A percentile compares a stretch with the other conserved stretches of the same genome.
These are phyloP conservation scores for Scaptomyza graminum DNA, from an alignment of 1,140 invertebrate genomes.

Conservation along the genomic window DNA sequence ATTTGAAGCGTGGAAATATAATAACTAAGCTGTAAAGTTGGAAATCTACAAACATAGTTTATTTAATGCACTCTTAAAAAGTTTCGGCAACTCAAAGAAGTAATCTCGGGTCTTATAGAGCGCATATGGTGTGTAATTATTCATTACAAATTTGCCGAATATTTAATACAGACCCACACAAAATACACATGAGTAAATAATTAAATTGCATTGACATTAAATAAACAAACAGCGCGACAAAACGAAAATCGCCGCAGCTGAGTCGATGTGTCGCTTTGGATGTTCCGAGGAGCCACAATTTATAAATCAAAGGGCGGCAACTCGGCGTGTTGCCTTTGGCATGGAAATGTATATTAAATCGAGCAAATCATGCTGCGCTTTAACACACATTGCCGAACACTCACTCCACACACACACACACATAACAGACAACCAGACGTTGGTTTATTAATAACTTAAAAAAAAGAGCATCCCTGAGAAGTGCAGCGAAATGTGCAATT, in stretches of 20 bases:
- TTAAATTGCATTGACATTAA: slow-evolving; percentile 71
- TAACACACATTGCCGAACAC: slow-evolving; percentile 64
- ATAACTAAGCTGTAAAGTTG: slow-evolving; percentile 63
- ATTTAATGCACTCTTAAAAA: neutral
- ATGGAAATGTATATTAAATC: slow-evolving; percentile 80
- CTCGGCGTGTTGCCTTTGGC: slow-evolving; percentile 78
- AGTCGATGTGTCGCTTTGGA: slow-evolving; percentile 36
- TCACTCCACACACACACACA: slow-evolving; percentile 14
- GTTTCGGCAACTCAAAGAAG: slow-evolving; percentile 9
- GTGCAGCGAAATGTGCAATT: slow-evolving; percentile 69
- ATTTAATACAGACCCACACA: slow-evolving; percentile 12
- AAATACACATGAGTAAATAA: neutral
- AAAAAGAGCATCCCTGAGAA: slow-evolving; percentile 33
- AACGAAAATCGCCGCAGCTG: slow-evolving; percentile 26
- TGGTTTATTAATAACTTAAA: slow-evolving; percentile 70
- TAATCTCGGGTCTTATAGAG: neutral
- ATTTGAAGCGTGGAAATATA: slow-evolving; percentile 79
- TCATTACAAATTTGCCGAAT: slow-evolving; percentile 32
- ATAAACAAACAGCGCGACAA: slow-evolving; percentile 56
- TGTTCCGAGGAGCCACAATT: slow-evolving; percentile 48
- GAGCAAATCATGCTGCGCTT: slow-evolving; percentile 80
- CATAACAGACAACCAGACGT: slow-evolving; percentile 7
- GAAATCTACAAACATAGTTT: slow-evolving; percentile 14
- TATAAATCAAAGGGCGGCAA: slow-evolving; percentile 80
- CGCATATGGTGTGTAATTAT: slow-evolving; percentile 29